Base-by-base conservation (phyloP, 2,113 vertebrate genomes). In the Plestiodon gilberti region DNA sequence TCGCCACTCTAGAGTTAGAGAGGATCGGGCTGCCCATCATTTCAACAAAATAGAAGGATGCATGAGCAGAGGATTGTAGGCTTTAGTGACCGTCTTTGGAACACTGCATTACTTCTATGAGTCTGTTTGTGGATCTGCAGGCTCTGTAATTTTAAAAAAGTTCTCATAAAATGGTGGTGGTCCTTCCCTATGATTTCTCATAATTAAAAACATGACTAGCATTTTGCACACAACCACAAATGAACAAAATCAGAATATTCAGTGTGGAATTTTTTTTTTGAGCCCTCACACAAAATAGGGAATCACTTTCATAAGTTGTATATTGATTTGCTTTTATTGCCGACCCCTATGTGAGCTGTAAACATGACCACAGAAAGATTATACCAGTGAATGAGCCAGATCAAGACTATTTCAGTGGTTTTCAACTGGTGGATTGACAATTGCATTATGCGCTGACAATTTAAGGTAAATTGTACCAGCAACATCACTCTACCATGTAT, bases 121-220 rank as follows among this genome's bases (percentile, higher is more conserved):
- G 82, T 87, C 88, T 80, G 6, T 69, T 64, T 48, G 6, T 83
- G 48, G 86, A 82, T 85, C 83, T 94, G 55, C 89, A 81, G 25
- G 48, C 20, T 89, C 86, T 83, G 74, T 85, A 90, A 64, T 88
- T 17, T 92, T 30, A n/a, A 62, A 1, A 91, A 86, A 92, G 85
- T 85, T 96, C 88, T 84, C 87, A 90, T 88, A 81, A 93, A 92
- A 86, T 83, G 76, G 81, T 64, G 81, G 86, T 83, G 82, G 77
- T 83, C 87, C 93, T 92, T 79, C n/a, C 69, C 74, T 86, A 78
- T 78, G 84, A 35, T 80, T 77, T 87, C 25, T 74, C 86, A 30
- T 85, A 82, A 82, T 74, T 83, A 76, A 90, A 48, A 3, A 6
- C 65, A 78, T 83, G 86, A n/a, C 30, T 92, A 84, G 87, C 74